Conservation (phyloP, 2,113 vertebrate genomes). For the Mesitornis unicolor region DNA sequence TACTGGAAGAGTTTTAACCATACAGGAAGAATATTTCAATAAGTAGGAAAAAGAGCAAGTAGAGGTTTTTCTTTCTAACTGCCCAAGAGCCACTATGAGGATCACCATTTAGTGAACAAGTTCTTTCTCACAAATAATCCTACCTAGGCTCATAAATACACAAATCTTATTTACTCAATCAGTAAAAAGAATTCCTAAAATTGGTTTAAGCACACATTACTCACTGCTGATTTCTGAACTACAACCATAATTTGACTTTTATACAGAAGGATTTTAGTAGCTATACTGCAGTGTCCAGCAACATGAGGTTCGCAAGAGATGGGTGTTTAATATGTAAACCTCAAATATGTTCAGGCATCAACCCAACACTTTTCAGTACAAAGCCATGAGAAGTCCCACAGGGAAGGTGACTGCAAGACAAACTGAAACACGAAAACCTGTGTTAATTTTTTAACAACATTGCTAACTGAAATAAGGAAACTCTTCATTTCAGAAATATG, state of each 20-base stretch:
- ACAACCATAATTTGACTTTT: background rate
- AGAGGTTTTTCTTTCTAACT: background rate
- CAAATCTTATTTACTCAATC: background rate
- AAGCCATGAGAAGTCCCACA: background rate
- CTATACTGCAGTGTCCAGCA: background rate
- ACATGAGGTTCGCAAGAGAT: background rate
- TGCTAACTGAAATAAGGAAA: background rate
- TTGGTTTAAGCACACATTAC: background rate
- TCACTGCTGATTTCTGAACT: background rate
- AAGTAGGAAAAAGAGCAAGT: background rate
- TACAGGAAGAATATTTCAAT: background rate
- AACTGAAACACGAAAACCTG: background rate
- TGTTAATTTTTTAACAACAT: background rate
- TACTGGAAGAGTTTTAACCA: background rate
- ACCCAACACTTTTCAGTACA: background rate
- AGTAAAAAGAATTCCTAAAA: background rate
- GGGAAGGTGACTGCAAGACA: background rate
- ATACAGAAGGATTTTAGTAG: background rate
- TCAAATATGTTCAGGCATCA: background rate
- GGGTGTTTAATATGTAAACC: background rate
- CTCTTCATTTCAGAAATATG: background rate
- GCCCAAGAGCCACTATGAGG: rapidly evolving
- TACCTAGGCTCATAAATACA: background rate
- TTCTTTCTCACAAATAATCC: background rate
- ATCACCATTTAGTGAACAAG: background rate